Evolutionary conservation across 2,888 invertebrate species (phyloP).

Genomic region (Uropetala carovei): DNA sequence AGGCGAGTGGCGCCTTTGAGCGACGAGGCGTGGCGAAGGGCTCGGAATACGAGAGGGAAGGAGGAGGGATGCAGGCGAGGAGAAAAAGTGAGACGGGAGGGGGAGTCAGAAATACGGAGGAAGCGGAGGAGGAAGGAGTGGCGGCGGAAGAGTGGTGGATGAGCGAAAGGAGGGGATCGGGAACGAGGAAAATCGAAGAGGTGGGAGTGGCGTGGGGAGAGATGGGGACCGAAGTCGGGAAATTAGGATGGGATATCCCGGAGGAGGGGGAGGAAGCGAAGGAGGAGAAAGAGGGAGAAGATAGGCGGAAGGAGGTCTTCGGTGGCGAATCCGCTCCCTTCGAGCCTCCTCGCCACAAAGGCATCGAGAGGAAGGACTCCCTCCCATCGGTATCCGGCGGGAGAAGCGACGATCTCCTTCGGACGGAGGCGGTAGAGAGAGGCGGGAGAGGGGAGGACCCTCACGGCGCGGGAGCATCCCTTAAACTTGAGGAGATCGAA

Average conservation of each 20-base stretch:
- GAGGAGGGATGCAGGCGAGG: not conserved
- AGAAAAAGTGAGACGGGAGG: not conserved
- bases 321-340: not conserved
- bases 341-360: not conserved
- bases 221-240: not conserved
- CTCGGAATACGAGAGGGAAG: conserved; percentile 8
- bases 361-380: not conserved
- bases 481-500: not conserved
- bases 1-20: conserved; percentile 45
- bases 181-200: not conserved
- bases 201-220: not conserved
- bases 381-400: not conserved
- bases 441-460: not conserved
- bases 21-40: conserved; percentile 33
- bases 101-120: not conserved
- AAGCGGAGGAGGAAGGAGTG: not conserved
- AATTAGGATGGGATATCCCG: not conserved
- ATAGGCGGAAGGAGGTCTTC: not conserved
- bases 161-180: not conserved
- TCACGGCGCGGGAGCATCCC: not conserved
- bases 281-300: not conserved
- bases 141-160: not conserved
- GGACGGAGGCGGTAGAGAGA: not conserved
- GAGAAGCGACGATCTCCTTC: not conserved
- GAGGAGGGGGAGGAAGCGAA: conserved; percentile 25